These are phyloP conservation scores for Sparus aurata DNA, from an alignment of 2,797 vertebrate genomes.

Conservation along the genomic window DNA sequence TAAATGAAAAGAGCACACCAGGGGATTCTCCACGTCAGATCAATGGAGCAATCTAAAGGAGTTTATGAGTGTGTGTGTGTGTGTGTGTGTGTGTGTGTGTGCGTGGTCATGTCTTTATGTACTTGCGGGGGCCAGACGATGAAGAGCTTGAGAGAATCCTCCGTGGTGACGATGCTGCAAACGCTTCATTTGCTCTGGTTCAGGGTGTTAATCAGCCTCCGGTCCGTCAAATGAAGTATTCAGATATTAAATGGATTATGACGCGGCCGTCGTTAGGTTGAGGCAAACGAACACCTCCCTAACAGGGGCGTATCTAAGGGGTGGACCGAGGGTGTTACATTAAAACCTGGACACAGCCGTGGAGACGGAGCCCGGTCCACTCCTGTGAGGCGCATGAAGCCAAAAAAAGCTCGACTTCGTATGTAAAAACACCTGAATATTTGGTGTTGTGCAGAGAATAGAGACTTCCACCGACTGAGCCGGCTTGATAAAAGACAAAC, in stretches of 20 bases:
- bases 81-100: constrained; percentile 15
- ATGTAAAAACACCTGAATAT: too few relatives aligned
- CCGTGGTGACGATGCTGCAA: not conserved
- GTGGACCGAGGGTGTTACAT: too few relatives aligned
- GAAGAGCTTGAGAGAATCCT: not conserved
- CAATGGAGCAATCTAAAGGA: constrained; percentile 77
- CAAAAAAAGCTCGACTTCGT: too few relatives aligned
- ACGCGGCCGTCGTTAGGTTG: not conserved
- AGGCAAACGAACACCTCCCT: not conserved
- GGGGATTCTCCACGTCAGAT: constrained; percentile 76
- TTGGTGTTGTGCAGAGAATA: too few relatives aligned
- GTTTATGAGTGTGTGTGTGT: constrained; percentile 63
- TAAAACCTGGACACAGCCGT: too few relatives aligned
- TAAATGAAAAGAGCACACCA: constrained; percentile 78
- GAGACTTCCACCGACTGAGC: too few relatives aligned
- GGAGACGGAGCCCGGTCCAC: too few relatives aligned
- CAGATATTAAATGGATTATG: not conserved
- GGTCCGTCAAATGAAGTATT: constrained; percentile 6
- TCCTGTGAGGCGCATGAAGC: too few relatives aligned
- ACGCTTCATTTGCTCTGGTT: constrained; percentile 11
- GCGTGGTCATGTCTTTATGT: constrained; percentile 7
- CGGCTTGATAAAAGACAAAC: too few relatives aligned
- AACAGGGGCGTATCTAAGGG: too few relatives aligned
- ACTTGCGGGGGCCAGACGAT: constrained; percentile 26
- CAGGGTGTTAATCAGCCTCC: not conserved